These are phyloP conservation scores for Tarsius wallacei DNA, from an alignment of 2,797 vertebrate species.

Conservation along the genomic window DNA sequence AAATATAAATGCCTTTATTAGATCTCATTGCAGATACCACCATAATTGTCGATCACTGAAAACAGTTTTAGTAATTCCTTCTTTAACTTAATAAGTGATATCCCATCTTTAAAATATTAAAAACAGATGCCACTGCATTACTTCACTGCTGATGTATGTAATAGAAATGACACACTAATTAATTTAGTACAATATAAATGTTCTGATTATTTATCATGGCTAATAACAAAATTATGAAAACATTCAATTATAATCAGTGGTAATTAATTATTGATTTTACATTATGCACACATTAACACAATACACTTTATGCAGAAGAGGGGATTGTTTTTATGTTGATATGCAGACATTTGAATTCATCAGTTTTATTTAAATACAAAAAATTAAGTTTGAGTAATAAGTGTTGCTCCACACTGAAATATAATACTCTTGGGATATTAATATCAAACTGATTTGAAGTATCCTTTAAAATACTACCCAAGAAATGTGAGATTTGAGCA, in stretches of 20 bases:
- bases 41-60: constrained; percentile 85
- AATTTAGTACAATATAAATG: constrained; percentile 94
- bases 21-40: constrained; percentile 78
- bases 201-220: constrained; percentile 94
- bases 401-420: constrained; percentile 81
- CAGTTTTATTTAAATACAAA: constrained; percentile 83
- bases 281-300: constrained; percentile 92
- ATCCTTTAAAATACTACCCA: constrained; percentile 58
- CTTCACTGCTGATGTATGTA: constrained; percentile 93
- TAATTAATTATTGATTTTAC: constrained; percentile 95
- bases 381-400: constrained; percentile 81
- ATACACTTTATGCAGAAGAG: constrained; percentile 90
- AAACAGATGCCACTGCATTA: constrained; percentile 92
- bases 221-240: constrained; percentile 95
- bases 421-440: constrained; percentile 58
- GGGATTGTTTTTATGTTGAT: constrained; percentile 89
- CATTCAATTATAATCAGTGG: constrained; percentile 93
- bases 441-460: constrained; percentile 50
- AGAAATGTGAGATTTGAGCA: constrained; percentile 47
- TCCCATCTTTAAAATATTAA: constrained; percentile 90
- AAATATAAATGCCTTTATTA: constrained; percentile 81
- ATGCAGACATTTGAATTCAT: constrained; percentile 87
- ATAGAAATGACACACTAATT: constrained; percentile 93
- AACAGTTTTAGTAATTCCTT: constrained; percentile 87
- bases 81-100: constrained; percentile 89